Evolutionary conservation across 2,113 vertebrate species (phyloP).

Genomic region (Mobula hypostoma): DNA sequence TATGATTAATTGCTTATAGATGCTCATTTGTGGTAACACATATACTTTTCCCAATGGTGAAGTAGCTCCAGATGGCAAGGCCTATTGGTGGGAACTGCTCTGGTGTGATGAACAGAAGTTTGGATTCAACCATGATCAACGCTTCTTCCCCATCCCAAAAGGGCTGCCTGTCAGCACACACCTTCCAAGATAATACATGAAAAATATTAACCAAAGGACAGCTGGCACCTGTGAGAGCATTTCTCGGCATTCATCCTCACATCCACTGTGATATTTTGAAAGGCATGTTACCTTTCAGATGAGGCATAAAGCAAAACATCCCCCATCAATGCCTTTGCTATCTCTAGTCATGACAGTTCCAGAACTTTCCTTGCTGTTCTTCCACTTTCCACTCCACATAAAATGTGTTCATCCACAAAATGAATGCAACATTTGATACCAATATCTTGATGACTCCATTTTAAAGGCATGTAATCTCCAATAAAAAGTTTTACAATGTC

Average conservation of each 20-base stretch:
- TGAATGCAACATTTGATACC: not conserved
- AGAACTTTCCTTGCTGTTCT: not conserved
- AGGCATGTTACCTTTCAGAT: not conserved
- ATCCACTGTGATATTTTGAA: not conserved
- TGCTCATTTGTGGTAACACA: not conserved
- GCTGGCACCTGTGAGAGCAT: not conserved
- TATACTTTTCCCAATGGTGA: not conserved
- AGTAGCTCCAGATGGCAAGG: not conserved
- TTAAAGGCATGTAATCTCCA: not conserved
- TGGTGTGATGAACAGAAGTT: not conserved
- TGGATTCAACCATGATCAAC: not conserved
- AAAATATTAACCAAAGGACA: not conserved
- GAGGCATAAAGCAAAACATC: not conserved
- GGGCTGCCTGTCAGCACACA: not conserved
- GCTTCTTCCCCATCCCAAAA: not conserved
- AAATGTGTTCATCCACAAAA: not conserved
- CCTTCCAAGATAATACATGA: not conserved
- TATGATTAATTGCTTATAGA: slow-evolving; percentile 21
- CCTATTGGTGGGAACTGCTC: not conserved
- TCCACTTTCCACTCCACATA: not conserved
- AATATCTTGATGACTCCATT: not conserved
- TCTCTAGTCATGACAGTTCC: too few species aligned
- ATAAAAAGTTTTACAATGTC: not conserved
- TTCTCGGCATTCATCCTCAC: not conserved
- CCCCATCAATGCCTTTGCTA: too few species aligned